These are phyloP conservation scores for Conus ventricosus DNA, from an alignment of 1,140 invertebrate genomes.

Conservation along the genomic window DNA sequence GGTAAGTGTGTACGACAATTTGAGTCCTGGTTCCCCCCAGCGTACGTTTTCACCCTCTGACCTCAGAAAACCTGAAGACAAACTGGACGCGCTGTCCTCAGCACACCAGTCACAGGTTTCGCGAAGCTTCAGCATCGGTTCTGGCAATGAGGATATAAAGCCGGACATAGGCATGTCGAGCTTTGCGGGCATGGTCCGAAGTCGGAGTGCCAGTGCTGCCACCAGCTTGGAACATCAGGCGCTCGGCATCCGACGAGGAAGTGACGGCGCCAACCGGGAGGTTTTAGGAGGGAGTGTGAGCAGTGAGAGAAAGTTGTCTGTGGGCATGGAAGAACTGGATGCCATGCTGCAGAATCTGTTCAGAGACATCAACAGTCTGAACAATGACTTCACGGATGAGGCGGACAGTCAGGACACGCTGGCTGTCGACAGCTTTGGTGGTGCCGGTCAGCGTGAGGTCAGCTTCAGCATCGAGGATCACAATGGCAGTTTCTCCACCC, in stretches of 20 bases:
- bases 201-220: conserved; percentile 9
- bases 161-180: background rate
- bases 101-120: background rate
- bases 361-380: conserved; percentile 70
- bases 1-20: conserved; percentile 64
- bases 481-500: background rate
- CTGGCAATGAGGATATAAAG: too few species aligned
- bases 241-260: background rate
- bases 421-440: background rate
- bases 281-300: background rate
- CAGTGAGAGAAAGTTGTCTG: background rate
- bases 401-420: background rate
- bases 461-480: background rate
- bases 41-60: background rate
- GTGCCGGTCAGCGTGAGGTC: background rate
- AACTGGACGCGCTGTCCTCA: background rate
- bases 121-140: conserved; percentile 6
- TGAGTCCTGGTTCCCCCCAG: background rate
- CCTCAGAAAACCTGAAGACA: background rate
- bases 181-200: background rate
- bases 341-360: conserved; percentile 68
- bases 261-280: background rate
- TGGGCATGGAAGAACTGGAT: conserved; percentile 64
- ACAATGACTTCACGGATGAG: background rate
- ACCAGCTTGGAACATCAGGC: conserved; percentile 13